Evolutionary conservation across 1,140 invertebrate species (phyloP), one percentile per base, ranked within the genome.

Genomic region (Eupeodes corollae): DNA sequence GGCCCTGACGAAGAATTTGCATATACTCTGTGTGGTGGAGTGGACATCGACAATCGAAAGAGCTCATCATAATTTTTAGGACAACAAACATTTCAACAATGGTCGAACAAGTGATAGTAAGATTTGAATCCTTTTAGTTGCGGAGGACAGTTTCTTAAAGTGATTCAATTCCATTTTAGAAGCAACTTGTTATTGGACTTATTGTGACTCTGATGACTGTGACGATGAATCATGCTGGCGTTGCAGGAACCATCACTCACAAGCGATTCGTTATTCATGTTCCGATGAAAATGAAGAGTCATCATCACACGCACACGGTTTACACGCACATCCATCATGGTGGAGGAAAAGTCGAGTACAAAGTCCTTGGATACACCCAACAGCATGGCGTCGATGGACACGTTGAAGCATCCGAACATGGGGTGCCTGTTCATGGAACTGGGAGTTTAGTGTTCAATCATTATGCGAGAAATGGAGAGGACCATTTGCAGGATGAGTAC

Each of bases 251-350:
- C 39, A 69, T 68, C 37, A 48, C 52, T 48, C 74, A 78, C 57
- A 77, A 77, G 60, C 76, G 77, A 54, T 71, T 78, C 40, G 69
- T 78, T 49, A 77, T 78, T 56, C 76, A 78, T 58, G 75, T 78
- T 5, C 75, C 76, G 2, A 61, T 74, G 53, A 75, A 74, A 55
- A 73, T 78, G 38, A 76, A 78, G 45, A 71, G 73, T 46, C 73
- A 77, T 52, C 75, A 77, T 50, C 75, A 78, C 56, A 77, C 75
- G 31, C 75, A 77, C 57, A 78, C 76, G 6, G 71, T 78, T 31
- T 73, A 74, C 48, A 77, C 77, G 49, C 75, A 77, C 52, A 65
- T 77, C 0, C 69, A 72, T 52, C 71, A 73, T 52, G 73, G 73
- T 55, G 68, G 68, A 45, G 73, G 72, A 52, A 73, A 73, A 54